Evolutionary conservation across 2,113 vertebrate genomes (phyloP).

Genomic region (Pelmatolapia mariae): DNA sequence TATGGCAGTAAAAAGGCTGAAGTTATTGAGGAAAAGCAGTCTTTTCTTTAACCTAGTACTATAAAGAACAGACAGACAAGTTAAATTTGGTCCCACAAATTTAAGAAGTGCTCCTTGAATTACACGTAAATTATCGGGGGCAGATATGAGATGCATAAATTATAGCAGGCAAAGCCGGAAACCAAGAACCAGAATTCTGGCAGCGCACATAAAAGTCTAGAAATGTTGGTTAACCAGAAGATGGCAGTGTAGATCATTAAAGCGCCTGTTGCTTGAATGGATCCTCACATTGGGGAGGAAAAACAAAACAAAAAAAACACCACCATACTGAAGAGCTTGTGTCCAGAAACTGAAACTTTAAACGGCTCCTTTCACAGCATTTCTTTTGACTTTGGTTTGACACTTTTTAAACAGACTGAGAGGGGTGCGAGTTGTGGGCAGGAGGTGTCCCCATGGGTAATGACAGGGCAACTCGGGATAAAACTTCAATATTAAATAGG

Average conservation of each 20-base stretch:
- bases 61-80: not conserved
- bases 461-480: not conserved
- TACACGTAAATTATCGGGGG: not conserved
- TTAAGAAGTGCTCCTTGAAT: constrained; percentile 30
- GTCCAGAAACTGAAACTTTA: not conserved
- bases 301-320: not conserved
- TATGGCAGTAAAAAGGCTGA: constrained; percentile 7
- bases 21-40: constrained; percentile 9
- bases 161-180: not conserved
- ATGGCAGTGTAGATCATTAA: constrained; percentile 45
- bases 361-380: not conserved
- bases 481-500: not conserved
- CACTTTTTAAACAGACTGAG: not conserved
- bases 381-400: constrained; percentile 45
- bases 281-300: not conserved
- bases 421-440: not conserved
- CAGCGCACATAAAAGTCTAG: not conserved
- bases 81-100: constrained; percentile 52
- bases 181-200: not conserved
- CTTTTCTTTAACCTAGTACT: not conserved
- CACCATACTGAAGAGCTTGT: not conserved
- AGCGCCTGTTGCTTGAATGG: not conserved
- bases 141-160: constrained; percentile 19
- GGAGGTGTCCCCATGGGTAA: not conserved
- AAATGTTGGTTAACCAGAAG: constrained; percentile 39